Evolutionary conservation across 2,888 invertebrate species (phyloP).

Genomic region (Caenorhabditis macrosperma): DNA sequence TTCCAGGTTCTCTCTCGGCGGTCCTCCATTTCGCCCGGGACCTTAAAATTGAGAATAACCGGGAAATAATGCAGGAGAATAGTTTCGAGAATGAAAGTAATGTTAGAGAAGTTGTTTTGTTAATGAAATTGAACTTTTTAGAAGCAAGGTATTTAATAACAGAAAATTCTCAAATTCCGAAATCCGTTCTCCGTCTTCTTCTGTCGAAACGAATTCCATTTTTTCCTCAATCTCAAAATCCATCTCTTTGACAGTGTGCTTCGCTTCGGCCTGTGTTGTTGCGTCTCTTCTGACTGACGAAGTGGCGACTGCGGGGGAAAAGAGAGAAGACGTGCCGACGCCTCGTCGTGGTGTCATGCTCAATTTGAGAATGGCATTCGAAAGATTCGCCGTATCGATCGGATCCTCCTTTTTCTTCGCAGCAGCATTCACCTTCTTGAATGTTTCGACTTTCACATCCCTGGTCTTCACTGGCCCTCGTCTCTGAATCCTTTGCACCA

Average conservation of each 20-base stretch:
- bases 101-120: too few species aligned
- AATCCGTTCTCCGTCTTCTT: too few species aligned
- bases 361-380: constrained; percentile 48
- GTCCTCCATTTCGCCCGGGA: too few species aligned
- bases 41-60: too few species aligned
- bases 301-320: not conserved
- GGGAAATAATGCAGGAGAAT: too few species aligned
- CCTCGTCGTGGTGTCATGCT: constrained; percentile 46
- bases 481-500: constrained; percentile 24
- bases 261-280: constrained; percentile 52
- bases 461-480: constrained; percentile 32
- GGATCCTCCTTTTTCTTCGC: not conserved
- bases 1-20: too few species aligned
- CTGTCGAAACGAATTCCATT: too few species aligned
- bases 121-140: too few species aligned
- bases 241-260: constrained; percentile 21
- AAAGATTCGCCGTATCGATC: constrained; percentile 39
- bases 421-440: not conserved
- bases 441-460: constrained; percentile 13
- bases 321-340: not conserved
- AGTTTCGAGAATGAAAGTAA: too few species aligned
- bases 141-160: too few species aligned
- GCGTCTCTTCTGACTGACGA: constrained; percentile 29
- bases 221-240: too few species aligned
- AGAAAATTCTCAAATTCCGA: too few species aligned